Conservation (phyloP, 2,113 vertebrate genomes). For the Siniperca knerii region DNA sequence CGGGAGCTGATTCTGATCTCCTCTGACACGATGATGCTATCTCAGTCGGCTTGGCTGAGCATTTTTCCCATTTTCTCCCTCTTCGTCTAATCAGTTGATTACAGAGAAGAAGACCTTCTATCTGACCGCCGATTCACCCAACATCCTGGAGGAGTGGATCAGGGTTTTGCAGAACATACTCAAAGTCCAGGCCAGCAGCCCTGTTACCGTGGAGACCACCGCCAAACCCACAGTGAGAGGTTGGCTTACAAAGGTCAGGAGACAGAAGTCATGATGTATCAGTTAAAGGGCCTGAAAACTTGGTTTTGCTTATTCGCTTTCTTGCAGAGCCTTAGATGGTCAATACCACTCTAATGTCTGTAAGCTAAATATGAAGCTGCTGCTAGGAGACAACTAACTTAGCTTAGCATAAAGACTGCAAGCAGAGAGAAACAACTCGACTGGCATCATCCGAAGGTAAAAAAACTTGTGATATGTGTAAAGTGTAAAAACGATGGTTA, state of each 20-base stretch:
- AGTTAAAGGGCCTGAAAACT: background rate
- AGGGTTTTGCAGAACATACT: constrained; percentile 90
- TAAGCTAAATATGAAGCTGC: background rate
- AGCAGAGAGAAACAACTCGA: background rate
- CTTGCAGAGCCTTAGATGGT: background rate
- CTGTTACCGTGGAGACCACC: constrained; percentile 76
- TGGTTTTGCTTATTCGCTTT: background rate
- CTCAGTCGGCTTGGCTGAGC: constrained; percentile 36
- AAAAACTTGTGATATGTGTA: too few relatives aligned
- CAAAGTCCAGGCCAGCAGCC: constrained; percentile 88
- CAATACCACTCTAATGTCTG: background rate
- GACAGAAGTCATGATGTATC: constrained; percentile 11
- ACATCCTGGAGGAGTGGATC: constrained; percentile 94
- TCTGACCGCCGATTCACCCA: constrained; percentile 92
- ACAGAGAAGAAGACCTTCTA: constrained; percentile 93
- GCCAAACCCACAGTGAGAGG: constrained; percentile 88
- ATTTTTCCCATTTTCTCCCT: constrained; percentile 37
- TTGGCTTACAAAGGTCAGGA: constrained; percentile 92
- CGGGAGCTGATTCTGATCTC: constrained; percentile 67
- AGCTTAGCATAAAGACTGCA: background rate
- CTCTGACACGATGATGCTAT: constrained; percentile 42
- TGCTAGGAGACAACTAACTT: background rate
- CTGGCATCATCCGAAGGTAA: background rate
- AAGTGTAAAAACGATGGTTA: too few relatives aligned
- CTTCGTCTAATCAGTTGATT: constrained; percentile 81